Conservation (phyloP, 2,113 vertebrate species). For the Pelobates fuscus region DNA sequence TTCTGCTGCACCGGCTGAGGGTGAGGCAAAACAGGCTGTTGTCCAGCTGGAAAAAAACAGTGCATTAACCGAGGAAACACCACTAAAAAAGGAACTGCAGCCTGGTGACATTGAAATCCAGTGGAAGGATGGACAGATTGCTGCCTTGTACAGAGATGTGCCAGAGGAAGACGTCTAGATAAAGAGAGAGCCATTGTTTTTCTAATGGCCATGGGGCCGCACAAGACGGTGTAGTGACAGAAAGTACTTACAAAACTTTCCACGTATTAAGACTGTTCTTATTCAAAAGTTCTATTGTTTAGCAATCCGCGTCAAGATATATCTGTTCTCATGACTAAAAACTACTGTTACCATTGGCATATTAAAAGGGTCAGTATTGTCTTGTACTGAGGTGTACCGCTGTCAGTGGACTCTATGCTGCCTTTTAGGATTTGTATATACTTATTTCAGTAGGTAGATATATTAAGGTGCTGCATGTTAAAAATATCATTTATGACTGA, state of each 20-base stretch:
- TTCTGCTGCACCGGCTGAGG: slow-evolving; percentile 45
- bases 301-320: not conserved
- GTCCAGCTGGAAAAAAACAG: slow-evolving; percentile 51
- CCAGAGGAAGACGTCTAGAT: slow-evolving; percentile 53
- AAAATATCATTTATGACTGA: not conserved
- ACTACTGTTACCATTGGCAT: not conserved
- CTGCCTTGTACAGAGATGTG: slow-evolving; percentile 59
- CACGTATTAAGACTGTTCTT: not conserved
- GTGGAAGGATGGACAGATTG: slow-evolving; percentile 73
- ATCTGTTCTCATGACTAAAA: not conserved
- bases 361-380: not conserved
- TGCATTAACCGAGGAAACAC: not conserved
- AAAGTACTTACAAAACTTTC: not conserved
- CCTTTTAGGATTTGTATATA: not conserved
- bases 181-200: not conserved
- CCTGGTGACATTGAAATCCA: slow-evolving; percentile 64
- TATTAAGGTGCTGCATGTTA: not conserved
- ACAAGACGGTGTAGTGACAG: not conserved
- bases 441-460: no score
- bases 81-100: slow-evolving; percentile 44
- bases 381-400: not conserved
- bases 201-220: not conserved
- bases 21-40: slow-evolving; percentile 53
- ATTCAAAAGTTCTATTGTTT: not conserved
- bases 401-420: not conserved